Base-by-base conservation (phyloP, 2,113 vertebrate species). In the Elephantulus edwardii region DNA sequence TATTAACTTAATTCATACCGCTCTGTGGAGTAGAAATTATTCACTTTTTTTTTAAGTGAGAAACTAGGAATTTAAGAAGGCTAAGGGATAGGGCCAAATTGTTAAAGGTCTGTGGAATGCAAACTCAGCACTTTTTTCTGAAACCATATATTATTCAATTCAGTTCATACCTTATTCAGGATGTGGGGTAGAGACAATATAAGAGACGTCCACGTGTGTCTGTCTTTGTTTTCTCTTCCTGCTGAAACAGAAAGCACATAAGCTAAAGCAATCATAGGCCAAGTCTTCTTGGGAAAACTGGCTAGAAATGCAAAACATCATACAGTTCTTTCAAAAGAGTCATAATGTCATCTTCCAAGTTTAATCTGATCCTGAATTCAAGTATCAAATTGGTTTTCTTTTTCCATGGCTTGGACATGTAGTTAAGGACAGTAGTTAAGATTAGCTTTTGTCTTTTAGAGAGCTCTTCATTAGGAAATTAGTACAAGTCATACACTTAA, bases 171-270 rank as follows among this genome's bases (percentile, higher is more conserved):
- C 30, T 38, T 72, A 2, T 89, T 22, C 9, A 4, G 12, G 7
- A 1, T 50, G 3, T 19, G 28, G 24, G 44, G n/a, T 13, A 79
- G 40, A 80, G 56, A n/a, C 0, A 20, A n/a, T 5, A 40, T 2
- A 46, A n/a, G 13, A n/a, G 40, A 4, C 1, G 77, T 35, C 56
- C 40, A 24, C 11, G 44, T 83, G 70, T 35, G 30, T 74, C 9
- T 76, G 48, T 60, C n/a, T n/a, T n/a, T 44, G 58, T 91, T 85
- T 85, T 46, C 71, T 88, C 46, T 8, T 75, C 88, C 4, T 90
- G 60, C 11, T 50, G 4, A 8, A 66, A 12, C 8, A 88, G 92
- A 88, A 90, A 4, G 11, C 62, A 26, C 4, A 14, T 74, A 26
- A 5, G 30, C 56, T 66, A 40, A 19, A 68, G 16, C 2, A 93